Evolutionary conservation across 1,140 invertebrate species (phyloP).

Genomic region (Drosophila watanabei): DNA sequence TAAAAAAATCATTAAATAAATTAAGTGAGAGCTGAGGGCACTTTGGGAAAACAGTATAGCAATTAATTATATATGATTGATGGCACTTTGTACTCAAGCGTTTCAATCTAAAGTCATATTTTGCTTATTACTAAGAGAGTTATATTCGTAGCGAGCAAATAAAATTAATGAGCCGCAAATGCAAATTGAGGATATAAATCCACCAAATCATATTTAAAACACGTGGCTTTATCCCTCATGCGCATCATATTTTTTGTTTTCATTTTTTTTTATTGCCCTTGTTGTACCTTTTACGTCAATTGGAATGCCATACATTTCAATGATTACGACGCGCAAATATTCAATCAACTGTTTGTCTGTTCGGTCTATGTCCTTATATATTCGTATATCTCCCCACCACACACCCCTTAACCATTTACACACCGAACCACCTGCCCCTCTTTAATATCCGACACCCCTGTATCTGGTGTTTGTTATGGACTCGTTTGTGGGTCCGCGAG

Average conservation of each 20-base stretch:
- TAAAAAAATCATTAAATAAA: conserved; percentile 11
- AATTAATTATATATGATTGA: conserved; percentile 31
- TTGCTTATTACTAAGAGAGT: neutral
- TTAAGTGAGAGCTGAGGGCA: neutral
- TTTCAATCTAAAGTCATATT: conserved; percentile 19
- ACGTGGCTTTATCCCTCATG: conserved; percentile 30
- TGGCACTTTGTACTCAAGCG: conserved; percentile 5
- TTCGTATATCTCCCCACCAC: no score
- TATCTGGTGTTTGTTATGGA: conserved; percentile 31
- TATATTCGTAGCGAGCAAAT: conserved; percentile 9
- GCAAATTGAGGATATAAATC: conserved; percentile 46
- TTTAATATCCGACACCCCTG: conserved; percentile 6
- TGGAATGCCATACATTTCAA: conserved; percentile 58
- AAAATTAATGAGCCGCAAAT: conserved; percentile 55
- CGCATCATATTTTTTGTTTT: conserved; percentile 13
- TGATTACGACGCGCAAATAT: conserved; percentile 56
- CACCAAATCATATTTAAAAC: conserved; percentile 50
- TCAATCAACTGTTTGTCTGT: conserved; percentile 53
- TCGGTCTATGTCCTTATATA: conserved; percentile 19
- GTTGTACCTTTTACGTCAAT: conserved; percentile 50
- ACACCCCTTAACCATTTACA: neutral
- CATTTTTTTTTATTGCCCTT: conserved; percentile 24
- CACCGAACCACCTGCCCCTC: conserved; percentile 4
- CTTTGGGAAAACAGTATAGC: neutral
- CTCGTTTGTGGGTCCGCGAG: conserved; percentile 18